These are phyloP conservation scores for Trichogramma dendrolimi DNA, from an alignment of 2,888 invertebrate genomes.

Conservation along the genomic window DNA sequence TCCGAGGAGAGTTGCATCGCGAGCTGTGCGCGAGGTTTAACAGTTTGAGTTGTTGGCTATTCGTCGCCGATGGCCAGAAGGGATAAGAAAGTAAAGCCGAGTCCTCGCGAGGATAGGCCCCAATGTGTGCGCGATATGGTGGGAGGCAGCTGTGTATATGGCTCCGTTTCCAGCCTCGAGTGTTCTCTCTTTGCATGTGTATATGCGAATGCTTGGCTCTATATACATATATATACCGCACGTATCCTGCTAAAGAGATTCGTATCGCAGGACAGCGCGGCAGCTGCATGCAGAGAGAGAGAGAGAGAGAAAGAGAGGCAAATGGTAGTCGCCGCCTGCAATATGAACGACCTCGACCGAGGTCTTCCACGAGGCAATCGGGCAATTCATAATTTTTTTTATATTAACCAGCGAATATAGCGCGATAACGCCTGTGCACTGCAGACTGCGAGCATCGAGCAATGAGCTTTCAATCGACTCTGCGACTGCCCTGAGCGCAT, in stretches of 20 bases:
- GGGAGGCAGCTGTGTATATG: slow-evolving; percentile 42
- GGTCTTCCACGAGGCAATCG: slow-evolving; percentile 14
- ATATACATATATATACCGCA: no score
- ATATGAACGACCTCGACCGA: slow-evolving; percentile 10
- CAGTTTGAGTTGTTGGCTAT: no score
- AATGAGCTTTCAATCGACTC: slow-evolving; percentile 18
- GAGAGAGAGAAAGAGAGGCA: neutral
- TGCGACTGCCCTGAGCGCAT: neutral
- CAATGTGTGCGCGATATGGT: slow-evolving; percentile 24
- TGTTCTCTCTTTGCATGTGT: slow-evolving; percentile 23
- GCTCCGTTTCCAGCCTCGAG: slow-evolving; percentile 23
- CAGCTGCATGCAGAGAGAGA: slow-evolving; percentile 33
- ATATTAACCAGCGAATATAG: neutral
- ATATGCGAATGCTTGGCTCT: neutral
- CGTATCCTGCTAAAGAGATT: slow-evolving; percentile 20
- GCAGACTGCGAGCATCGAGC: neutral
- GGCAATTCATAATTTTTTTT: slow-evolving; percentile 9
- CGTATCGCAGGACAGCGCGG: slow-evolving; percentile 26
- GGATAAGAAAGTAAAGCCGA: slow-evolving; percentile 6
- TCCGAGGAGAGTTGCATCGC: no score
- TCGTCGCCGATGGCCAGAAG: slow-evolving; percentile 2
- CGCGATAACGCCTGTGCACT: slow-evolving; percentile 5
- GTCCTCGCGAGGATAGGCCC: slow-evolving; percentile 6
- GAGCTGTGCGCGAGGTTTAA: no score
- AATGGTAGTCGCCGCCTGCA: slow-evolving; percentile 20